These are phyloP conservation scores for Biston stratarius DNA, from an alignment of 2,888 invertebrate genomes.

Conservation along the genomic window DNA sequence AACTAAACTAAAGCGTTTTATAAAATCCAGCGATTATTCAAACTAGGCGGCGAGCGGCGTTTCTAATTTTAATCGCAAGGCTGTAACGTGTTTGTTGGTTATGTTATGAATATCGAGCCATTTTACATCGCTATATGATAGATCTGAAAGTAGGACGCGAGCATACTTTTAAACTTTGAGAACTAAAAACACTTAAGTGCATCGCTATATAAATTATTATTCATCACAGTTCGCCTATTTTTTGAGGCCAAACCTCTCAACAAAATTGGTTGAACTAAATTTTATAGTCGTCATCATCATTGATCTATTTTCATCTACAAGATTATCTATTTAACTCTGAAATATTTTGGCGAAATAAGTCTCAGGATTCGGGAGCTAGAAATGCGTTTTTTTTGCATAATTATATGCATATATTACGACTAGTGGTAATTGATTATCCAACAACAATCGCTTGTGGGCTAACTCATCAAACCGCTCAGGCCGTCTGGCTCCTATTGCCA, in stretches of 20 bases:
- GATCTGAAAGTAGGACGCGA: conserved; percentile 59
- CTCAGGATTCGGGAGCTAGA: too few relatives aligned
- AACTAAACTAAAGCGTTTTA: conserved; percentile 19
- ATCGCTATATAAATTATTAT: conserved; percentile 10
- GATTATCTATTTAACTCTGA: too few relatives aligned
- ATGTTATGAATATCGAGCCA: conserved; percentile 75
- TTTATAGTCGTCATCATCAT: neutral
- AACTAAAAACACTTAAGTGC: conserved; percentile 7
- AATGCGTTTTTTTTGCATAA: too few relatives aligned
- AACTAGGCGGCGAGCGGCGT: conserved; percentile 42
- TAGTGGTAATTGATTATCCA: too few relatives aligned
- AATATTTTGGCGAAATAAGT: neutral
- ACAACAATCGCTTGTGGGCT: too few relatives aligned
- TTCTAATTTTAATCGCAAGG: conserved; percentile 74
- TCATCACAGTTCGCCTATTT: neutral
- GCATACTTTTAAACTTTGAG: conserved; percentile 13
- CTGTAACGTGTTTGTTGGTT: conserved; percentile 68
- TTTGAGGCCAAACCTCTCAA: conserved; percentile 13
- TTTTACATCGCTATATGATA: conserved; percentile 65
- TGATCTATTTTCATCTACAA: neutral
- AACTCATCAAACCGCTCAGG: too few relatives aligned
- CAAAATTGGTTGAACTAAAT: neutral
- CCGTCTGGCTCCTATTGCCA: too few relatives aligned
- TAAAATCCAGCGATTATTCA: conserved; percentile 18
- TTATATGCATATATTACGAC: too few relatives aligned